Conservation (phyloP, 2,797 vertebrate species). For the Crenichthys baileyi region DNA sequence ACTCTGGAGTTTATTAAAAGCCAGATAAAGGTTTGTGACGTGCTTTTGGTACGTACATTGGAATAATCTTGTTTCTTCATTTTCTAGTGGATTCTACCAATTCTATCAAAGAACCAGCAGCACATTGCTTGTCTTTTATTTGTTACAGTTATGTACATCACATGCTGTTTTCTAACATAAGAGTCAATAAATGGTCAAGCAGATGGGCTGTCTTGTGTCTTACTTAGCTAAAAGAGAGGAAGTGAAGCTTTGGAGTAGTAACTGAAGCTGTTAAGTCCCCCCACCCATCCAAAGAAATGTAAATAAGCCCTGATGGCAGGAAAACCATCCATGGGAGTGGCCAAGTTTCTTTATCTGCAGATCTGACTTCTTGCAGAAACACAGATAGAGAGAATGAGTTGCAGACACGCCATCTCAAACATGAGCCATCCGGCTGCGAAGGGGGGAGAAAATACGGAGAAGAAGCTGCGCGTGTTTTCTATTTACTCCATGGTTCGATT, state of each 20-base stretch:
- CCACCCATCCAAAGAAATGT: slow-evolving; percentile 52
- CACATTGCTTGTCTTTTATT: background rate
- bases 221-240: slow-evolving; percentile 65
- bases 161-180: background rate
- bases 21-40: background rate
- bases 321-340: slow-evolving; percentile 74
- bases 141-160: background rate
- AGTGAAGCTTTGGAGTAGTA: slow-evolving; percentile 70
- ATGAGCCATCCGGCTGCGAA: slow-evolving; percentile 63
- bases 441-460: slow-evolving; percentile 49
- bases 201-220: background rate
- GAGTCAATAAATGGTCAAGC: background rate
- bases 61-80: background rate
- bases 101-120: background rate
- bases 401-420: slow-evolving; percentile 70
- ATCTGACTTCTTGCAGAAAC: slow-evolving; percentile 68
- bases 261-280: slow-evolving; percentile 50
- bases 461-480: slow-evolving; percentile 45
- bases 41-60: background rate
- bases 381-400: slow-evolving; percentile 66
- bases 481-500: slow-evolving; percentile 42
- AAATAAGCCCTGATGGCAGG: slow-evolving; percentile 72
- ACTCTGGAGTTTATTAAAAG: background rate
- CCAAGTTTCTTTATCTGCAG: slow-evolving; percentile 62
- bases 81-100: background rate